Evolutionary conservation across 2,888 invertebrate genomes (phyloP).

Genomic region (Urechis unicinctus): DNA sequence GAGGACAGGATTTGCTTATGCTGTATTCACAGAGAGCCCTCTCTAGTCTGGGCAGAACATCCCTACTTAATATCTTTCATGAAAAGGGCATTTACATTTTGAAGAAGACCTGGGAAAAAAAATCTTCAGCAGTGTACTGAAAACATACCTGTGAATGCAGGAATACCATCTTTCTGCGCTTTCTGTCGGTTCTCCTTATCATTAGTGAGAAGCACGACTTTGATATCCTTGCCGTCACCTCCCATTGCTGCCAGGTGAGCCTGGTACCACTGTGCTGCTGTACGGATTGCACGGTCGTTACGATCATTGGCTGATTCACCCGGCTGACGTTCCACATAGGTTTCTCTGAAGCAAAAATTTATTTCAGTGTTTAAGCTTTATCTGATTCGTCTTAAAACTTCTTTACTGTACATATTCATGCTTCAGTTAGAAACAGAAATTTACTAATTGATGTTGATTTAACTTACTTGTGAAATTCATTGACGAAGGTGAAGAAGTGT

Average conservation of each 20-base stretch:
- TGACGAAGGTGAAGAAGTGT: conserved; percentile 86
- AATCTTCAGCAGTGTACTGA: background rate
- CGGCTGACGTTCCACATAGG: conserved; percentile 74
- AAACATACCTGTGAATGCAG: conserved; percentile 48
- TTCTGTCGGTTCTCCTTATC: conserved; percentile 71
- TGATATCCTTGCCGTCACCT: conserved; percentile 50
- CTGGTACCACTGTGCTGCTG: conserved; percentile 76
- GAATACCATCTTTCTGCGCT: conserved; percentile 66
- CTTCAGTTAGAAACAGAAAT: background rate
- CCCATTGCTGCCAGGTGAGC: conserved; percentile 56
- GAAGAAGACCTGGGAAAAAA: background rate
- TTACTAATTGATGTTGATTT: background rate
- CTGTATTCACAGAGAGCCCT: too few relatives aligned
- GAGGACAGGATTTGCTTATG: too few relatives aligned
- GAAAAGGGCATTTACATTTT: too few relatives aligned
- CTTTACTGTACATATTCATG: too few relatives aligned
- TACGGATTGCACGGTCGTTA: conserved; percentile 83
- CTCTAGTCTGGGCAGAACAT: too few relatives aligned
- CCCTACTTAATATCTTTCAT: too few relatives aligned
- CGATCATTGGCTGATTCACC: conserved; percentile 83
- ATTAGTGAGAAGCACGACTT: conserved; percentile 75
- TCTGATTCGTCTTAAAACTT: background rate
- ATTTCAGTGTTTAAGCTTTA: background rate
- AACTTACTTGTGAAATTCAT: conserved; percentile 88
- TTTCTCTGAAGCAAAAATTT: conserved; percentile 61